Percentiles rank a stretch among this genome's conserved stretches.
Conservation (phyloP, 2,888 invertebrate species). For the Exocentrus adspersus region DNA sequence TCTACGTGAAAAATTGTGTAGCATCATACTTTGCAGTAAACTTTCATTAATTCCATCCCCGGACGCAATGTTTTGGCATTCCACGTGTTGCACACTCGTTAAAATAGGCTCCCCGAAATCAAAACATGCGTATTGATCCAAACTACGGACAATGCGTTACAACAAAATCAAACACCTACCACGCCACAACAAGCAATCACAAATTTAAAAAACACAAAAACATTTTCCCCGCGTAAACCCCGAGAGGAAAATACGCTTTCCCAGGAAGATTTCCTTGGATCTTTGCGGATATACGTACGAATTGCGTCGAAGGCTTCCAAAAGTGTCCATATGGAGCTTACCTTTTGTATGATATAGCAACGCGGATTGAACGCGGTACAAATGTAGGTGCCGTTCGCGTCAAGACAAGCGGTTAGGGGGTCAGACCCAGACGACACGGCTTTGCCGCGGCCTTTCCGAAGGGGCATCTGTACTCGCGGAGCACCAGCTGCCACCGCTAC, state of each 20-base stretch:
- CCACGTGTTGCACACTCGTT: slow-evolving; percentile 51
- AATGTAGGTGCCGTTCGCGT: slow-evolving; percentile 69
- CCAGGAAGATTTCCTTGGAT: background rate
- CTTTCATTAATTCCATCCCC: background rate
- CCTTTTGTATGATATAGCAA: slow-evolving; percentile 75
- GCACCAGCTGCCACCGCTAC: slow-evolving; percentile 55
- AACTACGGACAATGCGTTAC: slow-evolving; percentile 10
- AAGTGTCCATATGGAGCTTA: slow-evolving; percentile 55
- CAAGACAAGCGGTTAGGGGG: slow-evolving; percentile 64
- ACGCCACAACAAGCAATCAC: slow-evolving; percentile 7
- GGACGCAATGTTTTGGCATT: slow-evolving; percentile 8
- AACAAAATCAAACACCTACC: background rate
- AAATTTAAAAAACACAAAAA: slow-evolving; percentile 10
- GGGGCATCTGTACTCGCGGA: slow-evolving; percentile 61
- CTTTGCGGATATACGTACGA: background rate
- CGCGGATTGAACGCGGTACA: slow-evolving; percentile 72
- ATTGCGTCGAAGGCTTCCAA: slow-evolving; percentile 8
- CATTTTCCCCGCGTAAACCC: no score
- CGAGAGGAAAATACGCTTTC: no score
- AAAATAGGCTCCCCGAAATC: slow-evolving; percentile 30
- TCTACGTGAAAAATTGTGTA: no score
- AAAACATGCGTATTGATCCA: slow-evolving; percentile 53
- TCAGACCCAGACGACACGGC: slow-evolving; percentile 53
- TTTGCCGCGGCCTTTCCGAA: slow-evolving; percentile 56
- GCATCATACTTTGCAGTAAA: no score